These are phyloP conservation scores for Natator depressus DNA, from an alignment of 2,113 vertebrate genomes.

Conservation along the genomic window DNA sequence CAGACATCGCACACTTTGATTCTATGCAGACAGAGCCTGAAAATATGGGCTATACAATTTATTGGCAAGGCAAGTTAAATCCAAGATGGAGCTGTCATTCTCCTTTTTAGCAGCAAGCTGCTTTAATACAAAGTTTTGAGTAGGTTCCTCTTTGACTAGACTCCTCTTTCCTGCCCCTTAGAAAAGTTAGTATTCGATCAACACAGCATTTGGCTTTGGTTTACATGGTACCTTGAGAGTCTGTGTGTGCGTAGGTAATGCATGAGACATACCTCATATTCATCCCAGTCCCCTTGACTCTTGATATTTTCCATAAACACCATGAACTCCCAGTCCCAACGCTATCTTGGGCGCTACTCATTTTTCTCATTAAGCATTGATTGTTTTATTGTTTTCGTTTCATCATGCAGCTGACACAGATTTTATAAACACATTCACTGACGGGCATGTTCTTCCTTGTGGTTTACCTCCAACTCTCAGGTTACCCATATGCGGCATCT, in stretches of 20 bases:
- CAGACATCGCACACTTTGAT: background rate
- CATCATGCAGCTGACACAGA: slow-evolving; percentile 52
- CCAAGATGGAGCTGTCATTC: background rate
- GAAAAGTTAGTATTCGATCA: background rate
- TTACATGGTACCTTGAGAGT: background rate
- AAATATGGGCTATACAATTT: background rate
- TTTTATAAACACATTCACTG: slow-evolving; percentile 22
- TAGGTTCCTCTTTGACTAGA: fast-evolving
- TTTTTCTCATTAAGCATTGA: background rate
- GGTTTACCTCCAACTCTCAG: background rate
- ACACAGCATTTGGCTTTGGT: background rate
- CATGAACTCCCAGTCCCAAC: slow-evolving; percentile 14
- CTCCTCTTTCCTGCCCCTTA: background rate
- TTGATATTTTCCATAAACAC: slow-evolving; percentile 39
- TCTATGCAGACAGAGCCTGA: background rate
- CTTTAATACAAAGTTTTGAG: background rate
- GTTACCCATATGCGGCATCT: background rate
- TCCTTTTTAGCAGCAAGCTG: slow-evolving; percentile 6
- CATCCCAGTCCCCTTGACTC: background rate
- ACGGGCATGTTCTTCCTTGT: slow-evolving; percentile 21
- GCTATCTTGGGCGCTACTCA: slow-evolving; percentile 28
- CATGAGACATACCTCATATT: background rate
- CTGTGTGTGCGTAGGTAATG: background rate
- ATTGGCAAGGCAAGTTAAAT: background rate
- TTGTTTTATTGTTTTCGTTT: slow-evolving; percentile 53